Percentiles rank a stretch among this genome's conserved stretches.
Conservation (phyloP, 1,140 invertebrate genomes). For the Ectropis grisescens region DNA sequence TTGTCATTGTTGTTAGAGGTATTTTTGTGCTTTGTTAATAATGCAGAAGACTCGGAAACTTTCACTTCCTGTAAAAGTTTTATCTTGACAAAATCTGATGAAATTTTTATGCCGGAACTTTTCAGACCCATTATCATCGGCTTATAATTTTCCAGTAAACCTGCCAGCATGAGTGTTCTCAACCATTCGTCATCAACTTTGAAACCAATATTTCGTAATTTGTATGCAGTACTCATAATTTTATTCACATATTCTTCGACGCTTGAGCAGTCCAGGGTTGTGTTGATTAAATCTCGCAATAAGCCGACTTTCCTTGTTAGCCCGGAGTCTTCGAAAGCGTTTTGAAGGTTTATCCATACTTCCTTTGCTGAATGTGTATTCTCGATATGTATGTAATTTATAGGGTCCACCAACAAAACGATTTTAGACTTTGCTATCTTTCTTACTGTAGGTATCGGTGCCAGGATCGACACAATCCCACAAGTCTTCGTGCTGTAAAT, state of each 20-base stretch:
- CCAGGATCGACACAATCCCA: constrained; percentile 17
- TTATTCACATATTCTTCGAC: constrained; percentile 37
- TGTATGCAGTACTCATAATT: constrained; percentile 34
- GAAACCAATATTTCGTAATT: constrained; percentile 29
- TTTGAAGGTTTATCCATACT: constrained; percentile 26
- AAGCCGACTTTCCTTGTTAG: constrained; percentile 35
- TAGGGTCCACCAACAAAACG: constrained; percentile 30
- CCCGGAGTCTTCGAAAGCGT: constrained; percentile 33
- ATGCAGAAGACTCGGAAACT: too few species aligned
- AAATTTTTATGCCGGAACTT: constrained; percentile 18
- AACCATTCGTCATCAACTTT: constrained; percentile 34
- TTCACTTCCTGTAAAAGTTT: too few species aligned
- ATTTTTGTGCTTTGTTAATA: too few species aligned
- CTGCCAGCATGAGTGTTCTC: constrained; percentile 31
- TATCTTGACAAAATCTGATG: constrained; percentile 33
- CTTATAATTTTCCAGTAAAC: constrained; percentile 24
- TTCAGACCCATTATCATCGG: constrained; percentile 31
- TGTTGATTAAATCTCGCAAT: constrained; percentile 24
- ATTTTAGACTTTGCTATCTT: constrained; percentile 24
- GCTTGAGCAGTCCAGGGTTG: constrained; percentile 19
- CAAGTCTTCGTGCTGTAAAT: constrained; percentile 10
- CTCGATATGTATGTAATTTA: constrained; percentile 17
- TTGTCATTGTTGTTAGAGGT: too few species aligned
- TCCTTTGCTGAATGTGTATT: constrained; percentile 16
- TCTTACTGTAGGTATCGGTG: constrained; percentile 8